Base-by-base conservation (phyloP, 35 echinoderm and acorn worm genomes). In the Ophioderma brevispina region DNA sequence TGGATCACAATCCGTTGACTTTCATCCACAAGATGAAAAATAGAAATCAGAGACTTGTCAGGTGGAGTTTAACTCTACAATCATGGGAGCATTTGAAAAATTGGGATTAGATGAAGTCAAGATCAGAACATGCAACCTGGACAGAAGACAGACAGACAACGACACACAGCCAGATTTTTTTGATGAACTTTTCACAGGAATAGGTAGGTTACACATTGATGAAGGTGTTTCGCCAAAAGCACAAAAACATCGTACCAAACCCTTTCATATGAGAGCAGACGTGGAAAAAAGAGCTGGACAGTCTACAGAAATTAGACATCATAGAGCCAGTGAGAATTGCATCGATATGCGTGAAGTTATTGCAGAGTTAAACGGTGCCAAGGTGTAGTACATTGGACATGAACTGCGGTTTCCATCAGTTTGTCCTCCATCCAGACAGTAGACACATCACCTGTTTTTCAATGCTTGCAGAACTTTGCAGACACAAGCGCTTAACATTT, bases 401-500 rank as follows among this genome's bases (percentile, higher is more conserved):
- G 40, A 95, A 39, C 10, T 78, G 55, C 13, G 94, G 85, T 21
- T 92, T 88, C 55, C 90, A 95, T 37, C 90, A 95, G 64, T 89
- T 95, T 76, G 76, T 84, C 38, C 64, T 91, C 4, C 32, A 88
- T 35, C 33, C 35, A 35, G 79, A 88, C 28, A 80, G 85, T 35
- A 19, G 90, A 15, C 28, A 89, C 25, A 89, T 96, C 64, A 92
- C 90, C 1, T 88, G 78, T 3, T 96, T 96, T 70, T 85, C 77
- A 14, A 89, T 85, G 37, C 90, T 92, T 50, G 35, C n/a, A 32
- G 90, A 90, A 14, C 78, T 96, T 0, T 43, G 1, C 31, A 0
- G 94, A 37, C 89, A 92, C 76, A 96, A 88, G 52, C 41, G 90
- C 5, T 35, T 96, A 3, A 92, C 92, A 90, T 96, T 96, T 82